A percentile compares a stretch with the other conserved stretches of the same genome.
phyloP scores from a whole-genome alignment of 35 echinoderm and acorn worm genomes.

The Nesometra sesokonis region DNA sequence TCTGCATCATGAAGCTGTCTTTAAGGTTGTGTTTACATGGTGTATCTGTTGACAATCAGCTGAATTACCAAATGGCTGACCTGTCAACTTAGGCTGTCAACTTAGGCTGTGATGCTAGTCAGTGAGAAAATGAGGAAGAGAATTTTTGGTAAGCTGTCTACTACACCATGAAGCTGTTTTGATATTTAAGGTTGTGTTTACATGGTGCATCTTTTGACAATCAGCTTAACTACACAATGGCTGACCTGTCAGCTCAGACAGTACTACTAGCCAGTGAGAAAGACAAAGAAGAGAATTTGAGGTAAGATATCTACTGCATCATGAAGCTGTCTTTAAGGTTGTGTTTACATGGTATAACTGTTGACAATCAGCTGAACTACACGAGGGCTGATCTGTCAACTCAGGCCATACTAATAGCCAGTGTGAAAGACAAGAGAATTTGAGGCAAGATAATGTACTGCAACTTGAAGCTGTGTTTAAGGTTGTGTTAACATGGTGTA shows the following conservation, averaged over 20 bases:
- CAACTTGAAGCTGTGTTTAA: too few species aligned
- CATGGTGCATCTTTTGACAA: conserved; percentile 90
- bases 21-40: too few species aligned
- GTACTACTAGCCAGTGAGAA: conserved; percentile 67
- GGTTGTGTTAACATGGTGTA: too few species aligned
- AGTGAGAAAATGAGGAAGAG: conserved; percentile 48
- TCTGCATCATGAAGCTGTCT: too few species aligned
- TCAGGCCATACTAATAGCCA: conserved; percentile 62
- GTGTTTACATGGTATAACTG: conserved; percentile 77
- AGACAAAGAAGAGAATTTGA: conserved; percentile 32
- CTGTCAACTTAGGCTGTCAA: conserved; percentile 61
- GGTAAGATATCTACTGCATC: too few species aligned
- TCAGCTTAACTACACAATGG: conserved; percentile 77
- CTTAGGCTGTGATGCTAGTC: conserved; percentile 64
- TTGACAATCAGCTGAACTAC: conserved; percentile 77
- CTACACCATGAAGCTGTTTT: too few species aligned
- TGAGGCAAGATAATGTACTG: conserved; percentile 70
- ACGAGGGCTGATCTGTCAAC: conserved; percentile 75
- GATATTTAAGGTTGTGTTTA: too few species aligned
- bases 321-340: too few species aligned
- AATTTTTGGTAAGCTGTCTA: too few species aligned
- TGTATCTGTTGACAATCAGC: conserved; percentile 78
- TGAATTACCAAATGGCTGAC: conserved; percentile 79
- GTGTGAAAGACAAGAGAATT: conserved; percentile 39
- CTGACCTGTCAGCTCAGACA: conserved; percentile 53